These are phyloP conservation scores for Cinara cedri DNA, from an alignment of 2,888 invertebrate genomes.

Conservation along the genomic window DNA sequence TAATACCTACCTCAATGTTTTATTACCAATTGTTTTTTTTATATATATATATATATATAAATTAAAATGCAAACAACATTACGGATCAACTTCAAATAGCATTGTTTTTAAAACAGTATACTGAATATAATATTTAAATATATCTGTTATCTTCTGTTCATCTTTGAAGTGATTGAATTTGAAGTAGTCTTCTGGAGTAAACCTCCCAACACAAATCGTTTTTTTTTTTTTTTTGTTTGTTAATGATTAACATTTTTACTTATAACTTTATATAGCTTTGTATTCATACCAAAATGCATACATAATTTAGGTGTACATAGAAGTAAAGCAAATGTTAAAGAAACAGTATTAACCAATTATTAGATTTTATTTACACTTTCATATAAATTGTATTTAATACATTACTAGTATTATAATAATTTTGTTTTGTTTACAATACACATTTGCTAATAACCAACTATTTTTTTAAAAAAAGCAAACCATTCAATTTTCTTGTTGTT, in stretches of 20 bases:
- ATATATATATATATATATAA: too few species aligned
- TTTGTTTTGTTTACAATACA: constrained; percentile 44
- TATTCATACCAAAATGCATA: constrained; percentile 17
- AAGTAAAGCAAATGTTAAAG: constrained; percentile 39
- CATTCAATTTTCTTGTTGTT: constrained; percentile 27
- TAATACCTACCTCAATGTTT: constrained; percentile 45
- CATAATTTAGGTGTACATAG: constrained; percentile 15
- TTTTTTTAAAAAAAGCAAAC: constrained; percentile 38
- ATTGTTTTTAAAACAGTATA: background rate
- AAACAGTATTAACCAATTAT: constrained; percentile 37
- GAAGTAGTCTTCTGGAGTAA: constrained; percentile 34
- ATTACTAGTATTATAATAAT: constrained; percentile 37
- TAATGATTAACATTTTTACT: background rate
- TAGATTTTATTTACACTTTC: constrained; percentile 44
- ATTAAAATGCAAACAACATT: constrained; percentile 13
- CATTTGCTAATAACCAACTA: constrained; percentile 23
- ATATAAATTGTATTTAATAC: constrained; percentile 45
- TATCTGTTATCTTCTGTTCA: constrained; percentile 17
- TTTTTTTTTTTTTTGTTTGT: background rate
- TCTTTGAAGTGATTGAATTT: constrained; percentile 16
- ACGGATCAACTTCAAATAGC: constrained; percentile 7
- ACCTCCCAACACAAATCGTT: constrained; percentile 8
- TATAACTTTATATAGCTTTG: background rate
- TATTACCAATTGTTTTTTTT: constrained; percentile 3
- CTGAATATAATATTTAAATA: background rate